Conservation (phyloP, 2,113 vertebrate species). For the Amblyopsis rosae region DNA sequence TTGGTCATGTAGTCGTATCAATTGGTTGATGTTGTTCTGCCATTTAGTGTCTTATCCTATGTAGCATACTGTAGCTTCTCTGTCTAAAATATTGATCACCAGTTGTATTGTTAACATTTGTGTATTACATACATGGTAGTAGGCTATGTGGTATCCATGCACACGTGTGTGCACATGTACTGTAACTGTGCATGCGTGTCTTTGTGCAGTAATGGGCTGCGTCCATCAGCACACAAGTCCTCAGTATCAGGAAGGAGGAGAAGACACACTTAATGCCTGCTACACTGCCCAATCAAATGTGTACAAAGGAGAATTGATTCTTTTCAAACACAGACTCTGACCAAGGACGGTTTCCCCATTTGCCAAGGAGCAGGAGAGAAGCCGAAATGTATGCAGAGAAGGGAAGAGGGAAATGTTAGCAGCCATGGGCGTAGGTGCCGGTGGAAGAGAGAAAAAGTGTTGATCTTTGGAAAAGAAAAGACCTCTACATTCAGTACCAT, state of each 20-base stretch:
- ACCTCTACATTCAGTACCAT: conserved; percentile 53
- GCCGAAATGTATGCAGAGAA: conserved; percentile 76
- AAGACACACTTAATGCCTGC: conserved; percentile 79
- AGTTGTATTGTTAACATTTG: too few relatives aligned
- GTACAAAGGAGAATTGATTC: conserved; percentile 88
- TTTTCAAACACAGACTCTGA: conserved; percentile 71
- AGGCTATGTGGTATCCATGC: neutral
- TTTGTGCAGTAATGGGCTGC: conserved; percentile 58
- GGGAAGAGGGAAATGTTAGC: conserved; percentile 22
- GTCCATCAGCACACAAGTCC: conserved; percentile 65
- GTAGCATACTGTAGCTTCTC: too few relatives aligned
- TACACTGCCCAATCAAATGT: conserved; percentile 87
- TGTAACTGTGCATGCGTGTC: neutral
- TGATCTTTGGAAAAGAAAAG: conserved; percentile 76
- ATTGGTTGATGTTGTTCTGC: too few relatives aligned
- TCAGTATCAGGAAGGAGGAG: conserved; percentile 68
- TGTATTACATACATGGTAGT: too few relatives aligned
- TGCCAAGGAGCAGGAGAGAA: conserved; percentile 75
- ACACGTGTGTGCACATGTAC: neutral
- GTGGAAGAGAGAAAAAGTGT: conserved; percentile 57
- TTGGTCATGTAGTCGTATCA: too few relatives aligned
- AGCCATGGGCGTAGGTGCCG: conserved; percentile 43
- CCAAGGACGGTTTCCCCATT: conserved; percentile 82
- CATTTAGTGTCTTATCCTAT: too few relatives aligned
- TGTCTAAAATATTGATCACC: too few relatives aligned